Conservation (phyloP, 2,113 vertebrate species). For the Scytalopus superciliaris region DNA sequence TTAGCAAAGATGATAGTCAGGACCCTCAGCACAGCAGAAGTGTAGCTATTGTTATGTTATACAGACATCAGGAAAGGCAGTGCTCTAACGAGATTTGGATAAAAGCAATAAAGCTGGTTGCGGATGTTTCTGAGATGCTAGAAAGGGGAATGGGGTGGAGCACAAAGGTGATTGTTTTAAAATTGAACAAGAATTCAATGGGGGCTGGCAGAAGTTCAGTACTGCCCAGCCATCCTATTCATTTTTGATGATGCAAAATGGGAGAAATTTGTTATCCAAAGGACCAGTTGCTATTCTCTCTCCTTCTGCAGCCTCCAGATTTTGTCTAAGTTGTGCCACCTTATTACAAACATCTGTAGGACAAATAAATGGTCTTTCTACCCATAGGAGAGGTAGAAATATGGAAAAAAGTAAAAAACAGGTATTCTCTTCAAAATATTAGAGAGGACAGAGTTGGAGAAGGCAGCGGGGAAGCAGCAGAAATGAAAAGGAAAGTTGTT, state of each 20-base stretch:
- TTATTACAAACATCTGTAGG: not conserved
- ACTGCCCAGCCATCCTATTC: not conserved
- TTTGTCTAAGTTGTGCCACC: not conserved
- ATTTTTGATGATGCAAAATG: not conserved
- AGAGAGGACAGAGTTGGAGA: rapidly evolving
- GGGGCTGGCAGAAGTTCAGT: not conserved
- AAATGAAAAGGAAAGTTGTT: not conserved
- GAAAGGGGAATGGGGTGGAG: not conserved
- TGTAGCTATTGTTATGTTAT: not conserved
- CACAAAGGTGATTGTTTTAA: not conserved
- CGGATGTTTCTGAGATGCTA: not conserved
- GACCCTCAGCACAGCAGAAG: not conserved
- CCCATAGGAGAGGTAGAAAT: not conserved
- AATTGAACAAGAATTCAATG: not conserved
- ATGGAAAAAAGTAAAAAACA: not conserved
- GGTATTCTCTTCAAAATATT: not conserved
- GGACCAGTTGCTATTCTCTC: not conserved
- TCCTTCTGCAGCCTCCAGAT: not conserved
- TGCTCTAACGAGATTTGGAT: not conserved
- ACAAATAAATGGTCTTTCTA: not conserved
- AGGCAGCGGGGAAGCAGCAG: not conserved
- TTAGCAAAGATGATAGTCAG: not conserved
- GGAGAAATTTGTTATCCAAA: not conserved
- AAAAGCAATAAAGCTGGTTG: not conserved
- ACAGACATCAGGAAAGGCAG: not conserved